Percentiles rank a stretch among this genome's conserved stretches.
These are phyloP conservation scores for Triplophysa rosa DNA, from an alignment of 2,113 vertebrate species.

Conservation along the genomic window DNA sequence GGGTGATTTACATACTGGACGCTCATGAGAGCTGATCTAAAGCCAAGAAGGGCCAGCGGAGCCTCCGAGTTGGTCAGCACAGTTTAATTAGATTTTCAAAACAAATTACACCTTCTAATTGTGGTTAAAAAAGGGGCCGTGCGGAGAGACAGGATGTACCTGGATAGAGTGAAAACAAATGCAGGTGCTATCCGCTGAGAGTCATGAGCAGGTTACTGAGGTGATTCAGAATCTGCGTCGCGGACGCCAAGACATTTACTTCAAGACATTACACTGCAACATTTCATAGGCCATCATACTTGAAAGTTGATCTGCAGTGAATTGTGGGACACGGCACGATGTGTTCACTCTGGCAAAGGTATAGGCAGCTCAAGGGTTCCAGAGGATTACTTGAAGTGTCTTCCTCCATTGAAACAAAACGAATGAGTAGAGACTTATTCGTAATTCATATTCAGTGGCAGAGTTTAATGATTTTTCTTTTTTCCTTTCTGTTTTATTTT, in stretches of 20 bases:
- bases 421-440: slow-evolving; percentile 66
- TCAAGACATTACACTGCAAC: slow-evolving; percentile 10
- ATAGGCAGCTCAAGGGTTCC: slow-evolving; percentile 40
- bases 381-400: slow-evolving; percentile 62
- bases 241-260: background rate
- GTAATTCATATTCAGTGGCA: slow-evolving; percentile 68
- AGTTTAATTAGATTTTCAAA: slow-evolving; percentile 73
- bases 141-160: slow-evolving; percentile 64
- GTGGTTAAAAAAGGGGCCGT: slow-evolving; percentile 64
- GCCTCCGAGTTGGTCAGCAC: slow-evolving; percentile 57
- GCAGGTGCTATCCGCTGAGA: slow-evolving; percentile 59
- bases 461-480: slow-evolving; percentile 72
- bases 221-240: background rate
- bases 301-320: slow-evolving; percentile 25
- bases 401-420: slow-evolving; percentile 66
- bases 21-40: slow-evolving; percentile 28
- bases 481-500: slow-evolving; percentile 68
- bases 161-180: slow-evolving; percentile 45
- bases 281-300: slow-evolving; percentile 25
- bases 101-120: slow-evolving; percentile 73
- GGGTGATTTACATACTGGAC: slow-evolving; percentile 35
- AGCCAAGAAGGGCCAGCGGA: slow-evolving; percentile 23
- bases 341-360: slow-evolving; percentile 52
- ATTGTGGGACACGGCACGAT: slow-evolving; percentile 47
- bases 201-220: background rate